These are phyloP conservation scores for Zapornia atra DNA, from an alignment of 2,113 vertebrate species.

Conservation along the genomic window DNA sequence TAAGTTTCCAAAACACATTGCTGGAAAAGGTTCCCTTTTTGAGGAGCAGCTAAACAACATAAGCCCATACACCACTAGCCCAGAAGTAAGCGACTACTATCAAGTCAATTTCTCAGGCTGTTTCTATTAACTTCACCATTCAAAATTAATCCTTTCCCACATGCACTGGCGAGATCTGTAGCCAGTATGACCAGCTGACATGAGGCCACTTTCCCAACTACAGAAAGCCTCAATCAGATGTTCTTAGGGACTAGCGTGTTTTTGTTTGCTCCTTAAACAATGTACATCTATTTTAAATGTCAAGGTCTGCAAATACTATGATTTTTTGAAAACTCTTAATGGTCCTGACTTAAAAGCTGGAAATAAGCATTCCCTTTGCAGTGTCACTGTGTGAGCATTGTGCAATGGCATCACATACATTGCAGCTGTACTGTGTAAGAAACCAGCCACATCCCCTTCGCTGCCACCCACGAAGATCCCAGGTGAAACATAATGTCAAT, in stretches of 20 bases:
- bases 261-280: background rate
- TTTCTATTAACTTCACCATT: background rate
- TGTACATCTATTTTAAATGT: background rate
- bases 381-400: fast-evolving
- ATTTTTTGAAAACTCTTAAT: background rate
- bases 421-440: background rate
- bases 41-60: background rate
- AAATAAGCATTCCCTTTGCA: background rate
- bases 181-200: background rate
- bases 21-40: background rate
- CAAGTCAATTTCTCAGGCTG: background rate
- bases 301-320: background rate
- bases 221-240: background rate
- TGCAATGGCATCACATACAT: fast-evolving
- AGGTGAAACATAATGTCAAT: background rate
- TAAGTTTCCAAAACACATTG: background rate
- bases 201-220: background rate
- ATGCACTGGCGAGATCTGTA: background rate
- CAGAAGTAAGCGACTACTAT: background rate
- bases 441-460: background rate
- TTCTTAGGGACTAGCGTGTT: background rate
- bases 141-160: background rate
- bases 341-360: background rate
- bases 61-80: background rate
- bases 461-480: background rate